phyloP scores from a whole-genome alignment of 2,888 invertebrate genomes.

The Phengaris alcon region DNA sequence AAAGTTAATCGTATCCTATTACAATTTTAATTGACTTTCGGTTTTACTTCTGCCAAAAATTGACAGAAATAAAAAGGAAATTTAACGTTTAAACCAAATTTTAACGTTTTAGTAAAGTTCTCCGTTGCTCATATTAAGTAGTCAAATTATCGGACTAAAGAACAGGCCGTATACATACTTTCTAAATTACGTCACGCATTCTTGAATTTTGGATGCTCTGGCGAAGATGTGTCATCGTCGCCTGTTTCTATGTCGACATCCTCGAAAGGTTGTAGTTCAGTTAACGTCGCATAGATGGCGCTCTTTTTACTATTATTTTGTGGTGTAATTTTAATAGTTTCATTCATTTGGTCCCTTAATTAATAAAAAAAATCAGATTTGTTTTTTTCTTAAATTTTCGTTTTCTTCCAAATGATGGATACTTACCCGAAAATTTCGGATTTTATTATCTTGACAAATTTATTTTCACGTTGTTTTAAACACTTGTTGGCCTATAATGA shows the following conservation, averaged over 20 bases:
- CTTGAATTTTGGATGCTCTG: constrained; percentile 54
- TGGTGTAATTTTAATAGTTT: not conserved
- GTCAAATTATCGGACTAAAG: constrained; percentile 57
- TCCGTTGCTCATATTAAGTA: constrained; percentile 3
- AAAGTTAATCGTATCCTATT: constrained; percentile 11
- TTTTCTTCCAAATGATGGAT: not conserved
- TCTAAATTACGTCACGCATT: constrained; percentile 70
- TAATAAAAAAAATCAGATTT: not conserved
- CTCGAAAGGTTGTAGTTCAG: constrained; percentile 10
- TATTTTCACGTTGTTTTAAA: not conserved
- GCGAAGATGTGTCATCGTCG: constrained; percentile 33
- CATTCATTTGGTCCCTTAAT: not conserved
- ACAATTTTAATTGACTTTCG: constrained; percentile 11
- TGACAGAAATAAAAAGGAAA: not conserved
- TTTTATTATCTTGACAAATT: not conserved
- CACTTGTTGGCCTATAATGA: not conserved
- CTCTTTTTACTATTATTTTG: not conserved
- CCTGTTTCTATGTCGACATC: constrained; percentile 18
- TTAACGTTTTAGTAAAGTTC: not conserved
- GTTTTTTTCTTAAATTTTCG: not conserved
- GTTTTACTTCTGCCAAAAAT: constrained; percentile 16
- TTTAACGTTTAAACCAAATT: too few species aligned
- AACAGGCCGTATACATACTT: constrained; percentile 62
- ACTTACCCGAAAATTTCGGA: not conserved
- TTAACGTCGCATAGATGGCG: not conserved